Evolutionary conservation across 2,797 vertebrate species (phyloP), one percentile per base, ranked within the genome.

Genomic region (Gymnothorax reevesii): DNA sequence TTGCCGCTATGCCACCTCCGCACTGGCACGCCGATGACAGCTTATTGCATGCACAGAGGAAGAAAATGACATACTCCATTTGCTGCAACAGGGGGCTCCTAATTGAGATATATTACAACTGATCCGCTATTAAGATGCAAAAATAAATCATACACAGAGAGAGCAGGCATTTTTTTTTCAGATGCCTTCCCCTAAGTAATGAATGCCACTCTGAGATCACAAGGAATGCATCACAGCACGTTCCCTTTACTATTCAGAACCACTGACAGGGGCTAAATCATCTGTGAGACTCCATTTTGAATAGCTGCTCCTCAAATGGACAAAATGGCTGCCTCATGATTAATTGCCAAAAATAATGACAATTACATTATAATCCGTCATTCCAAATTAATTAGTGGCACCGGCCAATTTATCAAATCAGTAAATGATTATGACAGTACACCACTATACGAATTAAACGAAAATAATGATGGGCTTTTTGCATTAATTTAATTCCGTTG

Each of bases 61-160:
- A 66, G 5, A n/a, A 8, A 7, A 66, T 66, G 22, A 66, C 25
- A n/a, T 6, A n/a, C 22, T 66, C 22, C 64, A 66, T 66, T 66
- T n/a, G 6, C 22, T 66, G 25, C 64, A 8, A 66, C 64, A 25
- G 64, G 5, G 33, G 9, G 64, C 1, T n/a, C 64, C 64, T 66
- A 66, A 66, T 66, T 66, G 64, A 66, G 64, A 66, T 66, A 66
- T n/a, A 66, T 66, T 66, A 25, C 64, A 25, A 66, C 20, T 66
- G 64, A 66, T n/a, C 64, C 25, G 22, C 64, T 66, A 66, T 66
- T 66, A 66, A 66, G 64, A 66, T 66, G 64, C 64, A 66, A n/a
- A n/a, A 66, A 66, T 66, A 8, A 66, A 66, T 66, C 22, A 66
- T 7, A 66, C 1, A 3, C 6, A 2, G 22, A 66, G 64, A 66